Evolutionary conservation across 2,797 vertebrate species (phyloP).

Genomic region (Rhinogobio ventralis): DNA sequence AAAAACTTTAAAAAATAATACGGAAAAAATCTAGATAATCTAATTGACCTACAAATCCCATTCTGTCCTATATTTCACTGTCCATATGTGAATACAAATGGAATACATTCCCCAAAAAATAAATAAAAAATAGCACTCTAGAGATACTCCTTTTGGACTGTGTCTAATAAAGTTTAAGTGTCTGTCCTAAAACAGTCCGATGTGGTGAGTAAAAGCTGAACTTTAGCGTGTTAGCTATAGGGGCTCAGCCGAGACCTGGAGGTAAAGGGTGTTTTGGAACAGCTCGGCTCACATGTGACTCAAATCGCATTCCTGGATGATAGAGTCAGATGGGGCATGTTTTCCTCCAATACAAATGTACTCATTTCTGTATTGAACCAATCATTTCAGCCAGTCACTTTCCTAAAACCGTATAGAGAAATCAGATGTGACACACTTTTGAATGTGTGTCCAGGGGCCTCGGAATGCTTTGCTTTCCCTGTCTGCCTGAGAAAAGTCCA

Average conservation of each 20-base stretch:
- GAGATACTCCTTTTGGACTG: neutral
- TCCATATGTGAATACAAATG: neutral
- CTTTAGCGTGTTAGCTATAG: slow-evolving; percentile 27
- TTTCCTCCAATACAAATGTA: slow-evolving; percentile 54
- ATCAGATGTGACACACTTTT: slow-evolving; percentile 43
- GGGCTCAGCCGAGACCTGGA: slow-evolving; percentile 37
- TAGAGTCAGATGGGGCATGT: slow-evolving; percentile 51
- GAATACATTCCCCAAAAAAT: neutral
- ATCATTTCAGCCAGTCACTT: slow-evolving; percentile 29
- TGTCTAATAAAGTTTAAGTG: neutral
- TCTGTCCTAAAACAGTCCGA: neutral
- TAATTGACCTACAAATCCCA: neutral
- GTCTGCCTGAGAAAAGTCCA: slow-evolving; percentile 42
- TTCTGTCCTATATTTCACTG: neutral
- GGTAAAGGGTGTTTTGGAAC: slow-evolving; percentile 45
- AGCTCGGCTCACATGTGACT: slow-evolving; percentile 50
- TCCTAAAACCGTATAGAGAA: neutral
- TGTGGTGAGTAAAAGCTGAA: neutral
- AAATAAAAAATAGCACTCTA: neutral
- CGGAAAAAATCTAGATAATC: neutral
- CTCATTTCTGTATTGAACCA: slow-evolving; percentile 37
- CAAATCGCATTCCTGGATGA: slow-evolving; percentile 57
- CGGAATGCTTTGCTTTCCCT: slow-evolving; percentile 38
- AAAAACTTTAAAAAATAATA: neutral
- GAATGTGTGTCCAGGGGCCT: slow-evolving; percentile 34